Conservation (phyloP, 1,140 invertebrate genomes). For the Cotesia glomerata region DNA sequence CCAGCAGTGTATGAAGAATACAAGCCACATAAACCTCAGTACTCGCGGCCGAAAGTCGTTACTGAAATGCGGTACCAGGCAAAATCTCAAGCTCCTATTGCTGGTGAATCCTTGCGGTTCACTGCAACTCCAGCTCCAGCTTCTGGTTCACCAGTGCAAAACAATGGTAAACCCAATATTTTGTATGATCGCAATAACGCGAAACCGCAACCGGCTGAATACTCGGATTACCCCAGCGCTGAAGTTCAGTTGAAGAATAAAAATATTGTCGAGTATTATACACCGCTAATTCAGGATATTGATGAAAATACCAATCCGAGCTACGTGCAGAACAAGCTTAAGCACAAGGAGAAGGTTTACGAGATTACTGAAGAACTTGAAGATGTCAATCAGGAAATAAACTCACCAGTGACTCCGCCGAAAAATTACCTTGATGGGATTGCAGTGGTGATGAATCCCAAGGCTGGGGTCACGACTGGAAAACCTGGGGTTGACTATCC, state of each 20-base stretch:
- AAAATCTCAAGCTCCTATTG: conserved; percentile 41
- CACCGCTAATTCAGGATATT: conserved; percentile 49
- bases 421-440: conserved; percentile 36
- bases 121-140: conserved; percentile 3
- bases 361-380: conserved; percentile 43
- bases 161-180: too few relatives aligned
- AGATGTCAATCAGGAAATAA: conserved; percentile 40
- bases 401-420: conserved; percentile 34
- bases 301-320: conserved; percentile 35
- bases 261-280: conserved; percentile 51
- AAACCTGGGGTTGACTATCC: conserved; percentile 84
- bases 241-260: conserved; percentile 35
- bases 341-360: conserved; percentile 38
- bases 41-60: conserved; percentile 49
- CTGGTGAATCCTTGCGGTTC: conserved; percentile 37
- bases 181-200: conserved; percentile 17
- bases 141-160: too few relatives aligned
- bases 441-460: conserved; percentile 38
- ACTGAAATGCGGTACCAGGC: conserved; percentile 53
- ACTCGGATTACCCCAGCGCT: conserved; percentile 5
- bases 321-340: conserved; percentile 14
- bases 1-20: conserved; percentile 34
- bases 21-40: conserved; percentile 31
- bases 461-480: conserved; percentile 71
- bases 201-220: conserved; percentile 29